These are phyloP conservation scores for Flexamia atlantica DNA, from an alignment of 2,888 invertebrate species.

Conservation along the genomic window DNA sequence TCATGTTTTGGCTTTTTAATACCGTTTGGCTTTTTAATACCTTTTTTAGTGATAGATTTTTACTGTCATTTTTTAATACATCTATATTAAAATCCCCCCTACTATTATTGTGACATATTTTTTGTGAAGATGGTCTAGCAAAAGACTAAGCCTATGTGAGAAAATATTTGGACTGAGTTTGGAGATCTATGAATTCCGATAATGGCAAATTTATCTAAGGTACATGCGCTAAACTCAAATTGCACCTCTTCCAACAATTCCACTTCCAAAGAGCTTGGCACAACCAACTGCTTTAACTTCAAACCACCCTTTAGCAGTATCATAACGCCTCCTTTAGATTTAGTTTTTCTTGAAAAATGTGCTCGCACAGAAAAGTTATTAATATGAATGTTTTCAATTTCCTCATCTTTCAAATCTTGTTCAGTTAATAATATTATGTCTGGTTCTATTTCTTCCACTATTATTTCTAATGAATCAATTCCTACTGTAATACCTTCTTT, in stretches of 20 bases:
- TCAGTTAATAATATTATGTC: too few relatives aligned
- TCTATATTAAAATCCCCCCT: conserved; percentile 47
- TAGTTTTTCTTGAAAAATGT: not conserved
- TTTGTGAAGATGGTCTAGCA: not conserved
- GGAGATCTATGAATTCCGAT: conserved; percentile 3
- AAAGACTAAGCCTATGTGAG: not conserved
- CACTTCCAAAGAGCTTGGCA: not conserved
- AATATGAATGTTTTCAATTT: not conserved
- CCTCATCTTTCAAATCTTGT: not conserved
- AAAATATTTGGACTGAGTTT: not conserved
- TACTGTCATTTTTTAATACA: conserved; percentile 23
- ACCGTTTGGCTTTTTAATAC: conserved; percentile 4
- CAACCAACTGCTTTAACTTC: not conserved
- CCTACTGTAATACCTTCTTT: not conserved
- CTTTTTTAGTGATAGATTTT: not conserved
- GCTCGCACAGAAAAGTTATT: not conserved
- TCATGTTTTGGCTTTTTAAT: too few relatives aligned
- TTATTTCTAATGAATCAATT: conserved; percentile 1
- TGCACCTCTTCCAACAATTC: conserved; percentile 2
- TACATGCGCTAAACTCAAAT: not conserved
- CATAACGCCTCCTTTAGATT: conserved; percentile 3
- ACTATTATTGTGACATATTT: conserved; percentile 25
- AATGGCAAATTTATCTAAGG: not conserved
- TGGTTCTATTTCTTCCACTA: conserved; percentile 18
- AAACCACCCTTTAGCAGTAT: not conserved